Evolutionary conservation across 2,797 vertebrate species (phyloP), one percentile per base, ranked within the genome.

Genomic region (Gymnopithys bicolor): DNA sequence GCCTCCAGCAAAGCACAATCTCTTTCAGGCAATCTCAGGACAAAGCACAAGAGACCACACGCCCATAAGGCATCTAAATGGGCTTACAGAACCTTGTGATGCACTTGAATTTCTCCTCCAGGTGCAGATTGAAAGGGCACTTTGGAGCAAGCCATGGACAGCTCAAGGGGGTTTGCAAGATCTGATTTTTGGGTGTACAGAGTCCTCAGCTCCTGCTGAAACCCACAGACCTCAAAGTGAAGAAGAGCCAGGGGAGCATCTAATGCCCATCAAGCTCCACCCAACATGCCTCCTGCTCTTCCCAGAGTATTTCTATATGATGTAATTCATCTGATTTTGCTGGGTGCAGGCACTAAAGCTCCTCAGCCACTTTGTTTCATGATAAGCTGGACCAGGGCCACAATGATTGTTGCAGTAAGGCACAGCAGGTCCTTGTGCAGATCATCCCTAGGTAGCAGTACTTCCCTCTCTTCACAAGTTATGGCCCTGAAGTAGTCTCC

Each of bases 301-400:
- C n/a, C 5, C 39, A 28, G 23, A 19, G 35, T 10, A 25, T 21
- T 81, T 37, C 30, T 53, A 21, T 1, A 1, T 39, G 37, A 55
- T 24, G 13, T 5, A 24, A 7, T 37, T 45, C 33, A 66, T 22
- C 23, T 0, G 3, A 0, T 32, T 60, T 87, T 48, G 39, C 2
- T 1, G 7, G 41, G 45, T 43, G 53, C 53, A 91, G 25, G 22
- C 0, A 2, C 33, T 41, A 39, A 62, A 88, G 32, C 25, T 74
- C 48, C 56, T 56, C 33, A 49, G 48, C 25, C 24, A 5, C 45
- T 37, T 30, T 15, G 64, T 30, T 55, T 35, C 63, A 68, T 13
- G 28, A 12, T 33, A 22, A 89, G 76, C 19, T 52, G 48, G 28
- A 46, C 32, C 16, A 75, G 24, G 30, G 30, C 46, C 49, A 49